phyloP scores from a whole-genome alignment of 1,140 invertebrate genomes.

The Rhyzopertha dominica region DNA sequence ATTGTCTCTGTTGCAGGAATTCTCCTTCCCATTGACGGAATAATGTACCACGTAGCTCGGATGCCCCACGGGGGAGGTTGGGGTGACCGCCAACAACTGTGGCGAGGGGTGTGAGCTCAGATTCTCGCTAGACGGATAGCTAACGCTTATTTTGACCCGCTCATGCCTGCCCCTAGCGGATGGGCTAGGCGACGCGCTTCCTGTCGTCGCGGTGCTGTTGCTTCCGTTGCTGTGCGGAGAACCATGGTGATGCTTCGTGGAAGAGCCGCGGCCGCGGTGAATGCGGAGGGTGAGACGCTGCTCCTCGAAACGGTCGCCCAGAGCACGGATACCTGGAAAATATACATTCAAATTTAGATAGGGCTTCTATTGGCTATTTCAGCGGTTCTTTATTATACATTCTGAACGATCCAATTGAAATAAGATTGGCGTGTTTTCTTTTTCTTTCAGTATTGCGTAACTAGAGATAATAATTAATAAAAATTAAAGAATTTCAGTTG shows the following conservation, averaged over 20 bases:
- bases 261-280: slow-evolving; percentile 71
- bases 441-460: no score
- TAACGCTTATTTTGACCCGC: slow-evolving; percentile 76
- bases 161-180: slow-evolving; percentile 59
- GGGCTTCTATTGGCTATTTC: no score
- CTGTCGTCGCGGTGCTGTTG: slow-evolving; percentile 54
- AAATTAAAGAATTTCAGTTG: no score
- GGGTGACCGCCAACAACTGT: slow-evolving; percentile 32
- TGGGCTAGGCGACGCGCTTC: slow-evolving; percentile 51
- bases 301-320: slow-evolving; percentile 72
- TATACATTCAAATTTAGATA: no score
- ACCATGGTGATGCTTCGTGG: slow-evolving; percentile 49
- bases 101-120: slow-evolving; percentile 47
- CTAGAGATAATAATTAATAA: no score
- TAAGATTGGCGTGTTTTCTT: no score
- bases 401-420: no score
- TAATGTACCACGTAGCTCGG: slow-evolving; percentile 57
- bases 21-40: slow-evolving; percentile 48
- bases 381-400: no score
- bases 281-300: slow-evolving; percentile 86
- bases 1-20: slow-evolving; percentile 40
- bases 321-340: slow-evolving; percentile 43
- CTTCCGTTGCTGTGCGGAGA: slow-evolving; percentile 57
- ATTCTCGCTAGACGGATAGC: slow-evolving; percentile 74
- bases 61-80: slow-evolving; percentile 43